phyloP scores from a whole-genome alignment of 1,140 invertebrate genomes.

The Andrena cerasifolii region DNA sequence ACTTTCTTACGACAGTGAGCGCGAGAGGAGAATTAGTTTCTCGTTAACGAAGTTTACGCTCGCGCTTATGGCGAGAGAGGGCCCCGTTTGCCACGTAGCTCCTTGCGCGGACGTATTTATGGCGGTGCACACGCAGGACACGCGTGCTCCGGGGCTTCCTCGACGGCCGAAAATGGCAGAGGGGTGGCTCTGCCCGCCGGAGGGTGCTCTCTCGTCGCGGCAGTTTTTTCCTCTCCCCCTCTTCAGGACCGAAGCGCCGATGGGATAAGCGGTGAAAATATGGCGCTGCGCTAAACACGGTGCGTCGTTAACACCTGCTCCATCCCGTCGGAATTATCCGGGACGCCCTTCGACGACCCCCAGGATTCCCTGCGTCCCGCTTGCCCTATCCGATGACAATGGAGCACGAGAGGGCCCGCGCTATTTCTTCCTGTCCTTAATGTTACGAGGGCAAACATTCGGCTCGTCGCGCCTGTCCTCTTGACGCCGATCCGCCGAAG shows the following conservation, averaged over 20 bases:
- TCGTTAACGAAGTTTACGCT: constrained; percentile 80
- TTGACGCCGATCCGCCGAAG: constrained; percentile 17
- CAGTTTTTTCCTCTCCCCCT: neutral
- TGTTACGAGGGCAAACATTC: neutral
- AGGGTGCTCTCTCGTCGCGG: constrained; percentile 2
- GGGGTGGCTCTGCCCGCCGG: neutral
- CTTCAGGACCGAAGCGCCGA: constrained; percentile 23
- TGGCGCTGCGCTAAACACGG: constrained; percentile 62
- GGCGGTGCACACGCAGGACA: constrained; percentile 69
- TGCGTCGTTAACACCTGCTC: constrained; percentile 78
- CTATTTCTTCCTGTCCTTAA: constrained; percentile 8
- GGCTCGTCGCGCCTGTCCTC: neutral
- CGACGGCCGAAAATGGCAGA: constrained; percentile 43
- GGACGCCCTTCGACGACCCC: constrained; percentile 44
- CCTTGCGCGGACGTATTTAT: constrained; percentile 71
- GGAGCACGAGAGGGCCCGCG: constrained; percentile 14
- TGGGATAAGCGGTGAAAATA: constrained; percentile 70
- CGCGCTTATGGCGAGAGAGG: constrained; percentile 55
- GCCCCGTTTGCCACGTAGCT: neutral
- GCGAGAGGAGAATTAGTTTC: constrained; percentile 77
- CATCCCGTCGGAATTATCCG: constrained; percentile 70
- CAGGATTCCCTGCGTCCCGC: constrained; percentile 37
- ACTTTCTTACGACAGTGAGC: constrained; percentile 60
- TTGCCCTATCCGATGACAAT: constrained; percentile 49
- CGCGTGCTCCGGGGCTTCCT: constrained; percentile 55